Percentiles rank a stretch among this genome's conserved stretches.
phyloP scores from a whole-genome alignment of 2,113 vertebrate species.

The Ancistrus triradiatus region DNA sequence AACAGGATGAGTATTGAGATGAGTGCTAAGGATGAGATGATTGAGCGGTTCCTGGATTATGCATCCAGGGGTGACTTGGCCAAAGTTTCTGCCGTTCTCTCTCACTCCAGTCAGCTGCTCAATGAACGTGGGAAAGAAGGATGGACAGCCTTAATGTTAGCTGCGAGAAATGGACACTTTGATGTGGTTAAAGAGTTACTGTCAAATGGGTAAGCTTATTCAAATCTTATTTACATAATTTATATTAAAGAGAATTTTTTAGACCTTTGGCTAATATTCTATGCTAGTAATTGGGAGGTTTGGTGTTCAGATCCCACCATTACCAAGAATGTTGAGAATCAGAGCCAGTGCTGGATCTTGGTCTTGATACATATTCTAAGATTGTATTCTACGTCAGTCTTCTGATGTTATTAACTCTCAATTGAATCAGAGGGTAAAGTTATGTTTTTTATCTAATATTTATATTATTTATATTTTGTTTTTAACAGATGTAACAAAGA shows the following conservation, averaged over 20 bases:
- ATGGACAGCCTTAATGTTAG: constrained; percentile 92
- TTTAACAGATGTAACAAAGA: constrained; percentile 76
- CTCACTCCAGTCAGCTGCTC: constrained; percentile 64
- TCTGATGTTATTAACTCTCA: no score
- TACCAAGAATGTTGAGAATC: no score
- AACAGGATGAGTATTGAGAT: constrained; percentile 56
- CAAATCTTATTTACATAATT: neutral
- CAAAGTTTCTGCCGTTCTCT: constrained; percentile 65
- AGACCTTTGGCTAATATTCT: no score
- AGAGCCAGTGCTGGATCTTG: no score
- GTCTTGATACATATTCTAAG: no score
- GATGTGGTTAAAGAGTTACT: constrained; percentile 70
- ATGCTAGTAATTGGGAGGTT: no score
- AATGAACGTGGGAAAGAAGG: constrained; percentile 72
- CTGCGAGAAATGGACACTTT: constrained; percentile 80
- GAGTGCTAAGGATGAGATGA: constrained; percentile 60
- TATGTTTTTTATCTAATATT: no score
- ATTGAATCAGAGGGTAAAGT: no score
- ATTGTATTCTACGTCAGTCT: no score
- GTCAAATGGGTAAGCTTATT: constrained; percentile 74
- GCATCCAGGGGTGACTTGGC: constrained; percentile 76
- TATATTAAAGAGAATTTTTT: no score
- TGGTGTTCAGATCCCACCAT: no score
- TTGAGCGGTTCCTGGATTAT: constrained; percentile 70
- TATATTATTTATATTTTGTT: no score